Evolutionary conservation across 1,140 invertebrate species (phyloP).

Genomic region (Drosophila pectinifera): DNA sequence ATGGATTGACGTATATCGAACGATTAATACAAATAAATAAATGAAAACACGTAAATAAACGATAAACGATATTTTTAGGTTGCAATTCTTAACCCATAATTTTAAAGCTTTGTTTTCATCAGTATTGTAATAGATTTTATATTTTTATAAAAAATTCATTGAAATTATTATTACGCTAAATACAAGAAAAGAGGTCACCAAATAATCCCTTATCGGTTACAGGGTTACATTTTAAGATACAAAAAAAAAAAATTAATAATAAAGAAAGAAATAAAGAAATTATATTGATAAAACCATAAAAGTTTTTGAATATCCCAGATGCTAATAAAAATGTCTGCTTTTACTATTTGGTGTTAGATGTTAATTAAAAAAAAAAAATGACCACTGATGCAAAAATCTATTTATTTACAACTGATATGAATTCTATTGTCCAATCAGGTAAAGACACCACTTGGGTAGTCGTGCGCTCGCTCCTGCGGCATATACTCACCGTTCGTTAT

Average conservation of each 20-base stretch:
- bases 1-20: too few species aligned
- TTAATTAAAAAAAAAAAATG: neutral
- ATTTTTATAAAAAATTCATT: too few species aligned
- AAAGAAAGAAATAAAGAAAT: neutral
- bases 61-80: too few species aligned
- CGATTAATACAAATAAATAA: too few species aligned
- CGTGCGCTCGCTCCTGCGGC: too few species aligned
- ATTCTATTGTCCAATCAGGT: neutral
- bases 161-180: neutral
- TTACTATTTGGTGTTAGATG: neutral
- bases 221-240: neutral
- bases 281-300: neutral
- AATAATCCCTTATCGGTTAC: neutral
- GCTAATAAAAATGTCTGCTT: neutral
- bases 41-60: too few species aligned
- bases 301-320: neutral
- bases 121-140: too few species aligned
- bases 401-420: neutral
- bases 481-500: conserved; percentile 36
- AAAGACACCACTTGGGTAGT: too few species aligned
- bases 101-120: too few species aligned
- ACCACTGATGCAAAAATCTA: neutral
- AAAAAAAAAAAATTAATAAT: neutral
- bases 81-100: too few species aligned
- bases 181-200: neutral